Base-by-base conservation (phyloP, 1,140 invertebrate genomes). In the Venturia canescens region DNA sequence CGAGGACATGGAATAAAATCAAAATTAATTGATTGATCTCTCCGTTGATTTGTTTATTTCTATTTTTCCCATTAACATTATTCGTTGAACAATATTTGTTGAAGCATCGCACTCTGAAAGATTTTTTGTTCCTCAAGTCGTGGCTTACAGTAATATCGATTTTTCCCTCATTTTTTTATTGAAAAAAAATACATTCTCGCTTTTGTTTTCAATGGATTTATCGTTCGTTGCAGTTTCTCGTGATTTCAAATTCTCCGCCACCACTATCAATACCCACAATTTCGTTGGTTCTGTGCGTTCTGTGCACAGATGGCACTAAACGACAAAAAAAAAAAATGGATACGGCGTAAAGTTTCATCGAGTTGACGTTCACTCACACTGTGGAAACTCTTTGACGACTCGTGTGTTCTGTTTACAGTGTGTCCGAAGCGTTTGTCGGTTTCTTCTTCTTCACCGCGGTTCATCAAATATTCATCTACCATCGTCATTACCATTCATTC, bases 1-100 rank as follows among this genome's bases (percentile, higher is more conserved):
- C 57, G 82, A 76, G 81, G 80, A 63, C 86, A 87, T 70, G 66
- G 83, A 87, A 86, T 86, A 87, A 87, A 87, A 87, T 87, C 86
- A 87, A 87, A 87, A 87, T 86, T 57, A 86, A 84, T 53, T 83
- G 78, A 85, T 84, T 79, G 57, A 83, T 34, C 31, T 63, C 23
- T 63, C 5, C 23, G 15, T 71, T 34, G 26, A 60, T 60, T 60
- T 60, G 23, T 21, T 63, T 63, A 13, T 23, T 63, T 63, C 27
- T 63, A 3, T 11, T 44, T 44, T 13, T 9, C 13, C 38, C 38
- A 1, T 13, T 13, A 44, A 44, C 7, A 44, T 13, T 44, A 34
- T 34, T 34, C 3, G 31, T 34, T 34, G 31, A 34, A 3, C 31
- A 34, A 34, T 34, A 34, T 34, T 34, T 34, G 31, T 7, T n/a